These are phyloP conservation scores for Lumbricus terrestris DNA, from an alignment of 2,888 invertebrate genomes.

Conservation along the genomic window DNA sequence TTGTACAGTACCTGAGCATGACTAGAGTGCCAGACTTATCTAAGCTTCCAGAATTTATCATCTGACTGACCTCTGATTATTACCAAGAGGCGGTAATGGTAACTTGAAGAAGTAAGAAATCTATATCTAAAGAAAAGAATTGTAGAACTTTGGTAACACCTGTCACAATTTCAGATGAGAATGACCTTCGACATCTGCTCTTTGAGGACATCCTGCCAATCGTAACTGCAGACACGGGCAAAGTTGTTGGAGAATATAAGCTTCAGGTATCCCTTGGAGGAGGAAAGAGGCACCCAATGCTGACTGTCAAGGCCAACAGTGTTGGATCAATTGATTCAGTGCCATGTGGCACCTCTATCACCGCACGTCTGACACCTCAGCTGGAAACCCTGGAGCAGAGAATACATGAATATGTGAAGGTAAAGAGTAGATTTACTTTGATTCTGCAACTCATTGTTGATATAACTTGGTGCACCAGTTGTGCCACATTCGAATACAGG, in stretches of 20 bases:
- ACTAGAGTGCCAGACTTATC: too few relatives aligned
- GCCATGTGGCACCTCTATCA: constrained; percentile 59
- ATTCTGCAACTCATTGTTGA: neutral
- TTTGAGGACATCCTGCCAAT: constrained; percentile 57
- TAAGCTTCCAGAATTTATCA: too few relatives aligned
- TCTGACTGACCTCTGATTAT: neutral
- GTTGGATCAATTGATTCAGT: constrained; percentile 58
- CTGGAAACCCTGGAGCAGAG: constrained; percentile 58
- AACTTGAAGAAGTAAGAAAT: neutral
- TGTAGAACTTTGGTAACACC: neutral
- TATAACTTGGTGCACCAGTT: neutral
- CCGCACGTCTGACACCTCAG: constrained; percentile 52
- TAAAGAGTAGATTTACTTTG: constrained; percentile 35
- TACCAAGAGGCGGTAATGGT: neutral
- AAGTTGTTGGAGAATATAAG: constrained; percentile 56
- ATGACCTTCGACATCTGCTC: constrained; percentile 53
- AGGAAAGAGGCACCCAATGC: constrained; percentile 11
- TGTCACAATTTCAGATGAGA: constrained; percentile 40
- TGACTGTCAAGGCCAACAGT: constrained; percentile 55
- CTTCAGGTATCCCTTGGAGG: constrained; percentile 47
- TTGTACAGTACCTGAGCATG: too few relatives aligned
- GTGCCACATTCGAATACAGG: neutral
- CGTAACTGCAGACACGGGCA: constrained; percentile 53
- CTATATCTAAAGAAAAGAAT: neutral
- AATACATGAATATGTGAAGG: constrained; percentile 60